Evolutionary conservation across 1,140 invertebrate genomes (phyloP).

Genomic region (Leptopilina boulardi): DNA sequence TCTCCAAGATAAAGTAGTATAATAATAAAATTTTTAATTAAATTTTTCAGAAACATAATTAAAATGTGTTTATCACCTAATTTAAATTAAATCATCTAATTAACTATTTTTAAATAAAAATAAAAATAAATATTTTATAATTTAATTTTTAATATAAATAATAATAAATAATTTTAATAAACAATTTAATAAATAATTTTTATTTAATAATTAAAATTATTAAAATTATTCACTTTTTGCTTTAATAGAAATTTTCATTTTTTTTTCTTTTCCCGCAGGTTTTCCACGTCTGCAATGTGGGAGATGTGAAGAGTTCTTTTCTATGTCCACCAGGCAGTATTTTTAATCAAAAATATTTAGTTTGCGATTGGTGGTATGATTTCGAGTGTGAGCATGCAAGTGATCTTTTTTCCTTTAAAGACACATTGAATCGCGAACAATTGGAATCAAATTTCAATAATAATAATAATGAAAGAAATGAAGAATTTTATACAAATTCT

Average conservation of each 20-base stretch:
- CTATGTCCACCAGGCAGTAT: slow-evolving; percentile 78
- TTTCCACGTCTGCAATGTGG: slow-evolving; percentile 78
- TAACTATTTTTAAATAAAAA: too few species aligned
- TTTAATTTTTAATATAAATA: too few species aligned
- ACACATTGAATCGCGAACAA: slow-evolving; percentile 52
- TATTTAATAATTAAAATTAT: too few species aligned
- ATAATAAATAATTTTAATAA: too few species aligned
- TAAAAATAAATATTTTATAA: too few species aligned
- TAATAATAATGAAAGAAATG: neutral
- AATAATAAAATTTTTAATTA: too few species aligned
- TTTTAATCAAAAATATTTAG: slow-evolving; percentile 78
- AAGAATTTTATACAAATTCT: neutral
- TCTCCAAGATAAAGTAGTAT: neutral
- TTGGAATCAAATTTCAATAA: slow-evolving; percentile 36
- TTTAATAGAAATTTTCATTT: too few species aligned
- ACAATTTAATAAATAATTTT: too few species aligned
- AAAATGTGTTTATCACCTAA: too few species aligned
- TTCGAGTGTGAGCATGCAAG: slow-evolving; percentile 73
- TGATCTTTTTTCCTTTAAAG: slow-evolving; percentile 73
- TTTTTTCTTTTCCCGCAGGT: slow-evolving; percentile 67
- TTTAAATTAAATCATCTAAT: too few species aligned
- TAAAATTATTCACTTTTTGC: too few species aligned
- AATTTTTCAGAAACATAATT: too few species aligned
- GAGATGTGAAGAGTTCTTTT: slow-evolving; percentile 76
- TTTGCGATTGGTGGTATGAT: slow-evolving; percentile 80